Percentiles rank a stretch among this genome's conserved stretches.
phyloP scores from a whole-genome alignment of 2,888 invertebrate genomes.

The Drosophila algonquin region DNA sequence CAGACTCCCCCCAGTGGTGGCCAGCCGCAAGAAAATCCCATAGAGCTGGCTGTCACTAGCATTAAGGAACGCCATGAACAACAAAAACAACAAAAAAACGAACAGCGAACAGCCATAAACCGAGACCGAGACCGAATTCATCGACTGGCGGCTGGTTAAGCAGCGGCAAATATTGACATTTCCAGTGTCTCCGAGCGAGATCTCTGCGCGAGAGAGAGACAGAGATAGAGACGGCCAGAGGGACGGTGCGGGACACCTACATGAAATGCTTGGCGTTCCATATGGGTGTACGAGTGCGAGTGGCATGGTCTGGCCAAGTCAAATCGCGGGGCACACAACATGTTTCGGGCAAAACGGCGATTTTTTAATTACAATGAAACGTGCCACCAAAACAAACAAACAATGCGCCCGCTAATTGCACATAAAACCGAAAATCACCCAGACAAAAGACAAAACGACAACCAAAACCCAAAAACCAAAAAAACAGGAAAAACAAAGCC shows the following conservation, averaged over 20 bases:
- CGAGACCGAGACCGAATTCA: conserved; percentile 15
- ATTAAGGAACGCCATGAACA: conserved; percentile 24
- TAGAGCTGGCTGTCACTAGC: conserved; percentile 31
- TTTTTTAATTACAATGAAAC: conserved; percentile 76
- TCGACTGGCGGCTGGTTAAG: conserved; percentile 20
- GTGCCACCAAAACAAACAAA: conserved; percentile 65
- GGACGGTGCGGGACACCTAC: conserved; percentile 29
- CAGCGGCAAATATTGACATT: conserved; percentile 56
- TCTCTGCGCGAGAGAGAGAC: conserved; percentile 13
- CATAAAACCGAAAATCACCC: conserved; percentile 57
- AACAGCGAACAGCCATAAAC: conserved; percentile 6
- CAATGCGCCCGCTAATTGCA: conserved; percentile 74
- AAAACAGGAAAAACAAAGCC: conserved; percentile 41
- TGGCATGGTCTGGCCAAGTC: conserved; percentile 18
- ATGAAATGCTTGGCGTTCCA: conserved; percentile 48
- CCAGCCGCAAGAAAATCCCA: conserved; percentile 15
- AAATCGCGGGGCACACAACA: conserved; percentile 30
- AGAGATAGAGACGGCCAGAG: conserved; percentile 12
- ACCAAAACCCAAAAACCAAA: conserved; percentile 23
- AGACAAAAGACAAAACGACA: conserved; percentile 27
- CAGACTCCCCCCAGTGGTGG: background rate
- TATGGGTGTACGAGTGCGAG: conserved; percentile 1
- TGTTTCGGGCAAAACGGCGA: conserved; percentile 45
- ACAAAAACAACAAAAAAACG: background rate
- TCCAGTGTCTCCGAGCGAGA: conserved; percentile 22